phyloP scores from a whole-genome alignment of 2,113 vertebrate species.

The Xiphophorus maculatus region DNA sequence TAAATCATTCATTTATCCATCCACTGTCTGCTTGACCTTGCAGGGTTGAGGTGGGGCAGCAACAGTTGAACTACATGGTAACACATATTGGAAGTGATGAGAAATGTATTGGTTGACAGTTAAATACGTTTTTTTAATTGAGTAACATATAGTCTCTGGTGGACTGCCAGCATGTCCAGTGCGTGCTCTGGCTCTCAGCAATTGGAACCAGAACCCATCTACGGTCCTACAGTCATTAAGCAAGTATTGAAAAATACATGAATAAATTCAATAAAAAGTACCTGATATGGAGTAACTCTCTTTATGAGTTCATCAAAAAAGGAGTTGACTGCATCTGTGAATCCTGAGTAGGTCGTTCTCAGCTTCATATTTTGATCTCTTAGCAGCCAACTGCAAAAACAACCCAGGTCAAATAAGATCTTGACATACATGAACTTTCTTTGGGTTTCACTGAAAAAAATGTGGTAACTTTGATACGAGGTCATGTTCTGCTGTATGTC shows the following conservation, averaged over 20 bases:
- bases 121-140: not conserved
- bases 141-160: not conserved
- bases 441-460: not conserved
- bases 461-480: not conserved
- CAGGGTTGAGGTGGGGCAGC: not conserved
- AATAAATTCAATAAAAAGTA: constrained; percentile 39
- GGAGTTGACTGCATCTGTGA: constrained; percentile 81
- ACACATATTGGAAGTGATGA: not conserved
- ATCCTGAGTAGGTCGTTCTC: constrained; percentile 88
- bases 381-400: constrained; percentile 85
- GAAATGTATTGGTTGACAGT: not conserved
- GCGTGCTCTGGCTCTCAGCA: too few species aligned
- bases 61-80: not conserved
- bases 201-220: not conserved
- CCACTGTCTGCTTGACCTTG: not conserved
- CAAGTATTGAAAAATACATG: not conserved
- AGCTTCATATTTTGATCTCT: constrained; percentile 87
- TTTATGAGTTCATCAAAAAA: constrained; percentile 86
- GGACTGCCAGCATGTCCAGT: not conserved
- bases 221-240: not conserved
- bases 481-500: constrained; percentile 4
- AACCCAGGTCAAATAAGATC: not conserved
- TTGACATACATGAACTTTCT: not conserved
- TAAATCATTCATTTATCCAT: too few species aligned
- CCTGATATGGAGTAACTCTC: constrained; percentile 84